These are phyloP conservation scores for Pelusios castaneus DNA, from an alignment of 2,113 vertebrate genomes.

Conservation along the genomic window DNA sequence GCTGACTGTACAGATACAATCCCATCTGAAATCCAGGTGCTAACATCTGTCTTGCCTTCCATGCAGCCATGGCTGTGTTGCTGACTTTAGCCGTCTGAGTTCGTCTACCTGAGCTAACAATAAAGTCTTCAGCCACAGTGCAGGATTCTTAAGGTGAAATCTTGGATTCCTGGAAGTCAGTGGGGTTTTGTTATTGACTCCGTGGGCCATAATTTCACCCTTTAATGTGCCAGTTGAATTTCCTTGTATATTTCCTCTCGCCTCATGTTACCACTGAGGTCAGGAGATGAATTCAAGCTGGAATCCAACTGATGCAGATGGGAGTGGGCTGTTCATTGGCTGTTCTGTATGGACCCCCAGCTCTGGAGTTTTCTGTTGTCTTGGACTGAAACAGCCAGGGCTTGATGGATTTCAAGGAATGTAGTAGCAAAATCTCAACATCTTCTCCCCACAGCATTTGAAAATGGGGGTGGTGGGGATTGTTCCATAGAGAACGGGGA, in stretches of 20 bases:
- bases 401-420: background rate
- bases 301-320: background rate
- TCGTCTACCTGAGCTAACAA: background rate
- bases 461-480: background rate
- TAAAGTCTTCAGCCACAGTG: background rate
- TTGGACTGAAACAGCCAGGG: background rate
- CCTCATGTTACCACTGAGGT: background rate
- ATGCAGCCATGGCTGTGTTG: no score
- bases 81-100: background rate
- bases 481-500: accelerated
- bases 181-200: background rate
- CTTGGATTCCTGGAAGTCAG: accelerated
- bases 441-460: background rate
- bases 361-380: background rate
- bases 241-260: background rate
- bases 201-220: background rate
- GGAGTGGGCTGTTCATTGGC: background rate
- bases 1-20: no score
- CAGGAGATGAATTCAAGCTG: accelerated
- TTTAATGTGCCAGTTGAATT: accelerated
- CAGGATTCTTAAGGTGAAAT: background rate
- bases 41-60: background rate
- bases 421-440: background rate
- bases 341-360: background rate
- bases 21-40: background rate